These are phyloP conservation scores for Dasypogon diadema DNA, from an alignment of 2,888 invertebrate genomes.

Conservation along the genomic window DNA sequence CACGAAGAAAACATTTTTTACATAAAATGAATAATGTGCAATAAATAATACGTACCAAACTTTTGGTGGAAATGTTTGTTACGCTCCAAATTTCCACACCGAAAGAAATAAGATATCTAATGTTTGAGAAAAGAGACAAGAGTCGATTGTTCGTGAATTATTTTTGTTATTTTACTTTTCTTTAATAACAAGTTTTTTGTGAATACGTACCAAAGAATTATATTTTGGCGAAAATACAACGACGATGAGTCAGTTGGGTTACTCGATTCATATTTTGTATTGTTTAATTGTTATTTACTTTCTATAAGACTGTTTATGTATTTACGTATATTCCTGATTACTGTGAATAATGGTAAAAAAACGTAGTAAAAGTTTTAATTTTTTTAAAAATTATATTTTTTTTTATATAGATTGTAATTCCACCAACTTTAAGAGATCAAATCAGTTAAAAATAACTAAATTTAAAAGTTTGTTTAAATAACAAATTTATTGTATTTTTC, in stretches of 20 bases:
- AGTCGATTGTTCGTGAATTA: slow-evolving; percentile 35
- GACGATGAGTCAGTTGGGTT: slow-evolving; percentile 40
- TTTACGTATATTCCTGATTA: slow-evolving; percentile 16
- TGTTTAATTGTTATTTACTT: slow-evolving; percentile 16
- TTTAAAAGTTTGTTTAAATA: too few species aligned
- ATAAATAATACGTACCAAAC: slow-evolving; percentile 46
- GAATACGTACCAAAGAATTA: slow-evolving; percentile 41
- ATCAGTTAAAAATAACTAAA: too few species aligned
- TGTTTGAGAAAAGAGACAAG: slow-evolving; percentile 39
- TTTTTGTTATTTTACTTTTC: slow-evolving; percentile 27
- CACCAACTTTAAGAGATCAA: too few species aligned
- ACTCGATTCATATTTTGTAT: slow-evolving; percentile 22
- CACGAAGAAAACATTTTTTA: slow-evolving; percentile 35
- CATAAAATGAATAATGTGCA: slow-evolving; percentile 40
- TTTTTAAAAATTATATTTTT: too few species aligned
- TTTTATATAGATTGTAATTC: too few species aligned
- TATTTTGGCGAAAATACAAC: slow-evolving; percentile 13
- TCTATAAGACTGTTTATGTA: neutral
- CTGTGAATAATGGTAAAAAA: too few species aligned
- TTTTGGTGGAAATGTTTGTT: slow-evolving; percentile 39
- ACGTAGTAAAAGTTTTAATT: too few species aligned
- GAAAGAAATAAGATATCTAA: slow-evolving; percentile 28
- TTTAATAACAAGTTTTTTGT: slow-evolving; percentile 24
- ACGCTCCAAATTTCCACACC: slow-evolving; percentile 43
- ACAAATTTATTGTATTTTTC: too few species aligned